Evolutionary conservation across 1,140 invertebrate genomes (phyloP), one percentile per base, ranked within the genome.

Genomic region (Rhynchophorus ferrugineus): DNA sequence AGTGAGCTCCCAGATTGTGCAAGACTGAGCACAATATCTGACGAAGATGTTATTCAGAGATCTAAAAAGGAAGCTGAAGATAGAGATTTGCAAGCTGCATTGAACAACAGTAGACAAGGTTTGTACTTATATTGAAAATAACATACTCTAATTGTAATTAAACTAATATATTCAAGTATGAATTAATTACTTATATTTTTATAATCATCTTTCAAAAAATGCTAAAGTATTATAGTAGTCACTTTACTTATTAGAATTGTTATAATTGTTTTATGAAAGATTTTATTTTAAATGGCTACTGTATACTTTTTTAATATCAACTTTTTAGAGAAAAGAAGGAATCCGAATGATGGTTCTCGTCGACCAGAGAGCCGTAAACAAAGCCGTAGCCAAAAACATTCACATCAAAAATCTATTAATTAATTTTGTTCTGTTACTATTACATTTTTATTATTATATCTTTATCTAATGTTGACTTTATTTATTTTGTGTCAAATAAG

Each of bases 1-100:
- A 82, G 81, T 61, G 89, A 94, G 53, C 71, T 95, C 44, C 90
- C 90, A 1, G 79, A 64, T 21, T 66, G 67, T 57, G 67, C 65
- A 6, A 61, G 68, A 42, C 59, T 70, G 34, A 68, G 64, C 46
- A 59, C 56, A 5, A 57, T 60, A 16, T 60, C 59, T 7, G 65
- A 71, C 35, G 61, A 72, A 51, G 60, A 67, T 17, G 47, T 67
- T 71, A 41, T 78, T 71, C 54, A 66, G 70, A 50, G 64, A 71
- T 24, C 70, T 73, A 24, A 74, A 69, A 34, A 75, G 71, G 59
- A 76, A 66, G 61, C 76, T 57, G 74, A 87, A 70, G 77, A 89
- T 59, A 66, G 73, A 69, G 73, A 82, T 64, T 62, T 84, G 34
- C 78, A 80, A 51, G 73, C 76, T 62, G 81, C 78, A 14, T 64